phyloP scores from a whole-genome alignment of 2,113 vertebrate genomes.

The Podocnemis expansa region DNA sequence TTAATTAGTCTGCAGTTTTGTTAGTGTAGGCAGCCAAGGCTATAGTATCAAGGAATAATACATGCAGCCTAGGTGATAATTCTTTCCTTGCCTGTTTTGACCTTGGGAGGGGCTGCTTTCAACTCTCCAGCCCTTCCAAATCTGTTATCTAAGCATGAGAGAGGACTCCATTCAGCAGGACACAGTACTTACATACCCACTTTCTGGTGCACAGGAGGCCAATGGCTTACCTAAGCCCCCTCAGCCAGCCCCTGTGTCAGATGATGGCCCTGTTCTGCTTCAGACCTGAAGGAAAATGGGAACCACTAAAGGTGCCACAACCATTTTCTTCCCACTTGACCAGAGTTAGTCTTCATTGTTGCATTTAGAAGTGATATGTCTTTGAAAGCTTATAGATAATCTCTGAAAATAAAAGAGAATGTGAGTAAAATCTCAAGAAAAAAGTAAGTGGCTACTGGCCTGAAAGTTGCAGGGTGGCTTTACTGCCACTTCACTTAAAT shows the following conservation, averaged over 20 bases:
- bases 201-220: no score
- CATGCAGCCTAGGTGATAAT: neutral
- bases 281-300: neutral
- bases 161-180: neutral
- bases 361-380: neutral
- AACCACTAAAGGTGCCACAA: neutral
- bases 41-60: neutral
- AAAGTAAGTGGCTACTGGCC: neutral
- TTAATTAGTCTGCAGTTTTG: neutral
- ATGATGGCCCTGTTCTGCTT: neutral
- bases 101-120: neutral
- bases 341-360: neutral
- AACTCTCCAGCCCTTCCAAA: neutral
- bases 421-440: fast-evolving
- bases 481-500: neutral
- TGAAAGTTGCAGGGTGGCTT: neutral
- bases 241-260: neutral
- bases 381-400: neutral
- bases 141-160: neutral
- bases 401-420: neutral
- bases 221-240: no score
- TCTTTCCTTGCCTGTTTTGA: neutral
- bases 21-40: neutral
- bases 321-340: neutral
- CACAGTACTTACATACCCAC: neutral